phyloP scores from a whole-genome alignment of 2,888 invertebrate species.

The Coelogynopora nodosa region DNA sequence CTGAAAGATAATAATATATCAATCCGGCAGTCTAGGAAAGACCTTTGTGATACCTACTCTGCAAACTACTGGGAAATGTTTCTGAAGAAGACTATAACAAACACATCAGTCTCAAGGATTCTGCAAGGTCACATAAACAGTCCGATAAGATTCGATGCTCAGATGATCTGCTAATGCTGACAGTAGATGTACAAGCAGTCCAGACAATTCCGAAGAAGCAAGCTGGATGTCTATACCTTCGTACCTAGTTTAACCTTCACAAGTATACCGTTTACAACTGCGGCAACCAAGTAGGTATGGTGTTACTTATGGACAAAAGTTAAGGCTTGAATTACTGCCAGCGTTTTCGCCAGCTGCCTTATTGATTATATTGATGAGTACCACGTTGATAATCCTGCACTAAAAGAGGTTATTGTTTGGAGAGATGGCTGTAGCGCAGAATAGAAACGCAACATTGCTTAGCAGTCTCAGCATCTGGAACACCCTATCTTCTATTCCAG shows the following conservation, averaged over 20 bases:
- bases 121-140: not conserved
- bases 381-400: not conserved
- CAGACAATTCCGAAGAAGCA: not conserved
- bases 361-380: not conserved
- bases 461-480: not conserved
- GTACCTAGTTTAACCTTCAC: not conserved
- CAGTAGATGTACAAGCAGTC: not conserved
- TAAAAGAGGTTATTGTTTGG: not conserved
- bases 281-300: not conserved
- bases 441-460: not conserved
- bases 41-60: not conserved
- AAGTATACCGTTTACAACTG: not conserved
- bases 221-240: not conserved
- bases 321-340: not conserved
- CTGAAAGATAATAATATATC: not conserved
- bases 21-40: not conserved
- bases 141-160: not conserved
- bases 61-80: not conserved
- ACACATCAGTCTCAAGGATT: not conserved
- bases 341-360: not conserved
- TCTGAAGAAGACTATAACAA: not conserved
- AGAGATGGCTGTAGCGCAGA: not conserved
- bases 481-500: not conserved
- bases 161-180: not conserved
- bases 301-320: not conserved